These are phyloP conservation scores for Pseudois nayaur DNA, from an alignment of 2,113 vertebrate genomes.

Conservation along the genomic window DNA sequence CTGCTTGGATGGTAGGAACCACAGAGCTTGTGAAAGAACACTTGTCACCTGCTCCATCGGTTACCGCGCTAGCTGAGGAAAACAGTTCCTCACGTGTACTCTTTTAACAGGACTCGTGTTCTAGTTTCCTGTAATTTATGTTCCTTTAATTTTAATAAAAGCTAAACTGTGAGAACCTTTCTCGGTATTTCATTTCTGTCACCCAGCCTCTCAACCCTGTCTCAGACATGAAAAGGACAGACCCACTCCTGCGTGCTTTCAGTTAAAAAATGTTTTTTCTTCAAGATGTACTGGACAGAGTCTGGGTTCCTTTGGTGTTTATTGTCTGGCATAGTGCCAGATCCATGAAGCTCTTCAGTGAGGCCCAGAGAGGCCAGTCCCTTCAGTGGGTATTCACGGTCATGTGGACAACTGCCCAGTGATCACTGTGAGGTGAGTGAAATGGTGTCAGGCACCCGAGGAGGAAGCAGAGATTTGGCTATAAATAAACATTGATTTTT, in stretches of 20 bases:
- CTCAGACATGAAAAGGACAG: neutral
- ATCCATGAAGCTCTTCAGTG: neutral
- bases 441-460: neutral
- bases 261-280: neutral
- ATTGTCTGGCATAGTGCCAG: neutral
- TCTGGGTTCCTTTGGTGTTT: neutral
- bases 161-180: neutral
- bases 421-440: neutral
- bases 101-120: constrained; percentile 62
- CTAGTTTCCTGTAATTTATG: constrained; percentile 53
- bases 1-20: constrained; percentile 60
- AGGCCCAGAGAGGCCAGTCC: neutral
- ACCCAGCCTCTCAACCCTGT: neutral
- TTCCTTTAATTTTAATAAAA: constrained; percentile 68
- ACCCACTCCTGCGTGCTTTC: neutral
- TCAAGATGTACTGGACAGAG: neutral
- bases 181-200: constrained; percentile 25
- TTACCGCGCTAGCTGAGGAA: neutral
- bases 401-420: neutral
- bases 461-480: neutral
- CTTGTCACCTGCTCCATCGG: constrained; percentile 49
- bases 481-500: neutral
- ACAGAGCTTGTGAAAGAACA: constrained; percentile 44
- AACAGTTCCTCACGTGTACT: constrained; percentile 30
- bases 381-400: neutral